phyloP scores from a whole-genome alignment of 2,888 invertebrate genomes.

The Metacarcinus magister region DNA sequence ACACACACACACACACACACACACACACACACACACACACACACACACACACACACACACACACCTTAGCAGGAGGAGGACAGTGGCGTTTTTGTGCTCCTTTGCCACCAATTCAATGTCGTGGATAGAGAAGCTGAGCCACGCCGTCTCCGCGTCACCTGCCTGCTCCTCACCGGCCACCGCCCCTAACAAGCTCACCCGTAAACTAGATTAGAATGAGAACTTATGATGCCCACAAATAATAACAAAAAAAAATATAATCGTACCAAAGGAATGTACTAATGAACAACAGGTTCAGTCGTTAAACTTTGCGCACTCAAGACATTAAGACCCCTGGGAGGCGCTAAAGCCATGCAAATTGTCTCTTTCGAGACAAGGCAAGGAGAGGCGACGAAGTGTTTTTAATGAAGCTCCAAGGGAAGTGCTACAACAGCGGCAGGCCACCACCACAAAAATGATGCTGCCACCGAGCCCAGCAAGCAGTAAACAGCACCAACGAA shows the following conservation, averaged over 20 bases:
- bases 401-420: background rate
- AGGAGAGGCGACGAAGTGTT: background rate
- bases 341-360: too few species aligned
- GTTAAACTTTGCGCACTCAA: background rate
- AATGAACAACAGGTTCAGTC: background rate
- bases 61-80: constrained; percentile 27
- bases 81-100: constrained; percentile 37
- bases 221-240: background rate
- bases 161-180: background rate
- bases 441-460: too few species aligned
- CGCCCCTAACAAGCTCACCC: background rate
- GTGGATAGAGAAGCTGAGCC: background rate
- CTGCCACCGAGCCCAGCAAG: too few species aligned
- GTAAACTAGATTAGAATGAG: background rate
- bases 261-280: background rate
- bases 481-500: too few species aligned
- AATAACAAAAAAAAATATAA: background rate
- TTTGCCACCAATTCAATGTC: constrained; percentile 34
- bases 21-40: constrained; percentile 46
- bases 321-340: background rate
- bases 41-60: constrained; percentile 21
- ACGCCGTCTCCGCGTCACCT: background rate
- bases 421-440: too few species aligned
- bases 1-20: constrained; percentile 29
- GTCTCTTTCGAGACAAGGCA: too few species aligned